Evolutionary conservation across 64 coral and sea anemone genomes (phyloP).

Genomic region (Trachythela sp.): DNA sequence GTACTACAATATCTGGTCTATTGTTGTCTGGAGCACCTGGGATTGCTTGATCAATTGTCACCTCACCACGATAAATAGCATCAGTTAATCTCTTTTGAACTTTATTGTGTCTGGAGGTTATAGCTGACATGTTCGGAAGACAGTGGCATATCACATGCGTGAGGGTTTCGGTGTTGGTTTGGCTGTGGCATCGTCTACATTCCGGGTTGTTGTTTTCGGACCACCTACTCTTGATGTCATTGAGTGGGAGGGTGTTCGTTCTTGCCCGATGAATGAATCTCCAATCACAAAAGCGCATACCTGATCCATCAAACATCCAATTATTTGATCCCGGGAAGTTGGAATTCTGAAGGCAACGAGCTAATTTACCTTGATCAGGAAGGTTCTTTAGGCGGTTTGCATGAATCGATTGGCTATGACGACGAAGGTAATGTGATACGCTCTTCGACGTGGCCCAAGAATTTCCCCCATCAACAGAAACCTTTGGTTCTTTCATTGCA

Average conservation of each 20-base stretch:
- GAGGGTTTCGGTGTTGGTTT: neutral
- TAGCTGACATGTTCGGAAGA: neutral
- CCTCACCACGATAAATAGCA: neutral
- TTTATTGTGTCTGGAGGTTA: neutral
- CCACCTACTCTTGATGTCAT: neutral
- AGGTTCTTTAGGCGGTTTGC: neutral
- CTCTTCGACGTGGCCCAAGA: too few relatives aligned
- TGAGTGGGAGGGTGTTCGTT: neutral
- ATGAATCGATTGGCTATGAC: neutral
- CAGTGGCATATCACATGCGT: too few relatives aligned
- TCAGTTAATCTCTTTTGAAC: neutral
- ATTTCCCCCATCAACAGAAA: neutral
- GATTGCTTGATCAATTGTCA: neutral
- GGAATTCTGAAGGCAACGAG: neutral
- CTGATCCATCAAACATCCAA: neutral
- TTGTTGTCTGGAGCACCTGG: neutral
- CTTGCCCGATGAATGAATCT: neutral
- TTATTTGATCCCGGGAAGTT: too few relatives aligned
- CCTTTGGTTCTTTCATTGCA: too few relatives aligned
- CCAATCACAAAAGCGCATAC: neutral
- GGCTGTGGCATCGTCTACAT: neutral
- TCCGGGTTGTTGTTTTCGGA: neutral
- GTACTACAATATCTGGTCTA: neutral
- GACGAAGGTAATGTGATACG: neutral
- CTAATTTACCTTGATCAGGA: neutral